Base-by-base conservation (phyloP, 1,140 invertebrate species). In the Octopus sinensis region DNA sequence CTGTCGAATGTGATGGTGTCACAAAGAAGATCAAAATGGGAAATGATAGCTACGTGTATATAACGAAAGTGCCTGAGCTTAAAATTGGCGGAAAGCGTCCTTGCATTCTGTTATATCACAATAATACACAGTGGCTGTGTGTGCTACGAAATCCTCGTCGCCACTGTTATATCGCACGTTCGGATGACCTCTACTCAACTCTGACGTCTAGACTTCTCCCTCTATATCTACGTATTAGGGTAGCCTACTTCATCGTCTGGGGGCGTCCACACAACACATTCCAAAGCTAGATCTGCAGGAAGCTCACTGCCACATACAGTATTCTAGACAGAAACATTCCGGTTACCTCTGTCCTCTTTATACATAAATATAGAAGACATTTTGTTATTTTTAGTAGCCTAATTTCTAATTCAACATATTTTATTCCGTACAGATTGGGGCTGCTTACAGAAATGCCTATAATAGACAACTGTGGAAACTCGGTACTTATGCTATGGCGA, bases 401-500 rank as follows among this genome's bases (percentile, higher is more conserved):
- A 62, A 12, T 62, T 62, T 62, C 9, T 12, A 62, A 62, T 12
- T 62, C 56, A 9, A 62, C 17, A 62, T 62, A 12, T 62, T 62
- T 51, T 75, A 4, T n/a, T 80, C 77, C 52, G 10, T 78, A 6
- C 54, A 81, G 80, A 77, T 81, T 23, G 12, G 53, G 5, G 76
- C 75, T 62, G 80, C 80, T 4, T 81, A 78, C 80, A 81, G 9
- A 12, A 53, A 81, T 30, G 76, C 53, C 9, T 23, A 78, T 23
- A 13, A 43, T n/a, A 51, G 53, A 5, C 13, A 51, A n/a, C 53
- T 78, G 54, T 81, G 80, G 80, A 81, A 6, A 0, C 76, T 53
- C 5, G 56, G 75, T 62, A 43, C 53, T 12, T 81, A 81, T n/a
- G 80, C 76, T n/a, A 81, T 76, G 54, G 53, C 23, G 13, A 81